Conservation (phyloP, 92 coral and sea anemone species). For the Phenganax subtilis region DNA sequence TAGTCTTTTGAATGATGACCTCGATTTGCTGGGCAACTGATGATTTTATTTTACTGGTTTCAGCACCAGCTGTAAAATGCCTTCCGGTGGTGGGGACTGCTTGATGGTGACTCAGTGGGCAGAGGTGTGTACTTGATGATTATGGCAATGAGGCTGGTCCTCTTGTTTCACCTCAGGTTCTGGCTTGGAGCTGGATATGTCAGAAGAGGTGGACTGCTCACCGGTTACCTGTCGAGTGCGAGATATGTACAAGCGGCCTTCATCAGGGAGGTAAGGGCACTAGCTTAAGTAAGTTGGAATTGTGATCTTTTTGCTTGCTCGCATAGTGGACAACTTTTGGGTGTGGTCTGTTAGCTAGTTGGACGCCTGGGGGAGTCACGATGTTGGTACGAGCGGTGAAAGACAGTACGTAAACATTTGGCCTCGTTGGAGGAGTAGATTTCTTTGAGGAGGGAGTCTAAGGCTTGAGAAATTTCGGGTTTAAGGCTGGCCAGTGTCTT, state of each 20-base stretch:
- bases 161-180: background rate
- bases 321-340: slow-evolving; percentile 43
- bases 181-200: background rate
- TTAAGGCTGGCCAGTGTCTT: slow-evolving; percentile 13
- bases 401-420: background rate
- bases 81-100: slow-evolving; percentile 47
- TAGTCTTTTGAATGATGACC: background rate
- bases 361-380: background rate
- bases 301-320: slow-evolving; percentile 45
- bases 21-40: slow-evolving; percentile 18
- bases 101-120: slow-evolving; percentile 50
- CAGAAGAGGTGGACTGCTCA: background rate
- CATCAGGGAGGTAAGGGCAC: too few species aligned
- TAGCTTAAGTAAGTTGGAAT: slow-evolving; percentile 37
- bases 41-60: slow-evolving; percentile 40
- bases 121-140: background rate
- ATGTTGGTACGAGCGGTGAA: slow-evolving; percentile 2
- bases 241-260: too few species aligned
- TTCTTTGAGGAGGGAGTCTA: slow-evolving; percentile 19
- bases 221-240: background rate
- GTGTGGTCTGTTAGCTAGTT: too few species aligned
- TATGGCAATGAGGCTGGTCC: background rate
- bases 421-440: background rate
- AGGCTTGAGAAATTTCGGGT: slow-evolving; percentile 17
- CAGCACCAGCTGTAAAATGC: slow-evolving; percentile 55